Percentiles rank a stretch among this genome's conserved stretches.
phyloP scores from a whole-genome alignment of 2,888 invertebrate genomes.

The Spicauda simplicius region DNA sequence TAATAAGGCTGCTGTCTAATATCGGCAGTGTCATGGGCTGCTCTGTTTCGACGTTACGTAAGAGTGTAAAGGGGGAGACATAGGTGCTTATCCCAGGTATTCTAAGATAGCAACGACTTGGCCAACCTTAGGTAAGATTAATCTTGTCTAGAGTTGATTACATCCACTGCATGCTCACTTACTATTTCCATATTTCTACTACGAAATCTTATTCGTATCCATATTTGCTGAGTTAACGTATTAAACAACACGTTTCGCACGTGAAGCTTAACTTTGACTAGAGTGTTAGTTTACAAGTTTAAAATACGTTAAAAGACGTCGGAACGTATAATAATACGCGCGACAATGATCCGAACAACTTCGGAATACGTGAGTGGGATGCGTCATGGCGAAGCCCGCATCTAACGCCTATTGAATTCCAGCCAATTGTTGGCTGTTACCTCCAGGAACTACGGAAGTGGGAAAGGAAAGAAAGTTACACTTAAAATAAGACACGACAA shows the following conservation, averaged over 20 bases:
- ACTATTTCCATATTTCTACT: too few relatives aligned
- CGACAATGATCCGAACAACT: conserved; percentile 32
- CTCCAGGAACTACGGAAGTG: conserved; percentile 67
- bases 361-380: conserved; percentile 29
- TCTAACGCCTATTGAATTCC: conserved; percentile 67
- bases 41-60: too few relatives aligned
- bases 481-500: background rate
- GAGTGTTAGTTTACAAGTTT: background rate
- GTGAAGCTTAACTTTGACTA: conserved; percentile 3
- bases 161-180: too few relatives aligned
- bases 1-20: too few relatives aligned
- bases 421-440: conserved; percentile 73
- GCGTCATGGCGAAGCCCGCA: conserved; percentile 28
- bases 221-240: too few relatives aligned
- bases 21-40: too few relatives aligned
- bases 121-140: too few relatives aligned
- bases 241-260: background rate
- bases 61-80: too few relatives aligned
- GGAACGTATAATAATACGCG: conserved; percentile 18
- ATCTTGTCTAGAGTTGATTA: too few relatives aligned
- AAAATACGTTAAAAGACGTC: conserved; percentile 29
- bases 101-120: too few relatives aligned
- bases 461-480: conserved; percentile 30
- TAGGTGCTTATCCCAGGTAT: too few relatives aligned
- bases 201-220: too few relatives aligned